Conservation (phyloP, 2,888 invertebrate genomes). For the Bembecia ichneumoniformis region DNA sequence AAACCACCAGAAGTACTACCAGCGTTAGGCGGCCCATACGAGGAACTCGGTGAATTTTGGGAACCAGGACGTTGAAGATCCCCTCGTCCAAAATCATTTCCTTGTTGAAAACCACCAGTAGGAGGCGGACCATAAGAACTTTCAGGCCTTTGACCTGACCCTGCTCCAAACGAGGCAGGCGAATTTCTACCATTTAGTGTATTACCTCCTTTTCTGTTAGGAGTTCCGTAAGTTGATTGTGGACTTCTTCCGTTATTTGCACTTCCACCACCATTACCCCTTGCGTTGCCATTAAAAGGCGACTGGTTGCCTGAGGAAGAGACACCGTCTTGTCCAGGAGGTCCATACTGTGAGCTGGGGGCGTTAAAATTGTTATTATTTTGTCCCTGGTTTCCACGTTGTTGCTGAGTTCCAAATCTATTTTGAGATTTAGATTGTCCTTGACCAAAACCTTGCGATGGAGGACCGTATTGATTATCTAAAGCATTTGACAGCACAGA, state of each 20-base stretch:
- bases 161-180: conserved; percentile 18
- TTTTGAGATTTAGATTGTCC: conserved; percentile 15
- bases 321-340: conserved; percentile 27
- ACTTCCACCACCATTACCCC: conserved; percentile 16
- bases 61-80: conserved; percentile 19
- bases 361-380: conserved; percentile 5
- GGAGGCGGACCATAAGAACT: conserved; percentile 53
- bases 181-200: conserved; percentile 14
- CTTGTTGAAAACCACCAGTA: conserved; percentile 25
- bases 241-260: conserved; percentile 13
- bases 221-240: conserved; percentile 43
- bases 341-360: conserved; percentile 41
- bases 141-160: conserved; percentile 36
- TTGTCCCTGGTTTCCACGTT: conserved; percentile 11
- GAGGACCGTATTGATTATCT: conserved; percentile 43
- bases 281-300: conserved; percentile 8
- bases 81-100: conserved; percentile 21
- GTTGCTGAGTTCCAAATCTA: conserved; percentile 11
- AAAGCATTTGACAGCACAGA: conserved; percentile 20
- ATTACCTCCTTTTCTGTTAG: conserved; percentile 25
- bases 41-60: conserved; percentile 26
- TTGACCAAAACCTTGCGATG: conserved; percentile 21
- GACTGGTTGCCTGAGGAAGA: conserved; percentile 16
- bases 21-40: conserved; percentile 41
- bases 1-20: conserved; percentile 22